Evolutionary conservation across 2,888 invertebrate species (phyloP).

Genomic region (Caenorhabditis wallacei): DNA sequence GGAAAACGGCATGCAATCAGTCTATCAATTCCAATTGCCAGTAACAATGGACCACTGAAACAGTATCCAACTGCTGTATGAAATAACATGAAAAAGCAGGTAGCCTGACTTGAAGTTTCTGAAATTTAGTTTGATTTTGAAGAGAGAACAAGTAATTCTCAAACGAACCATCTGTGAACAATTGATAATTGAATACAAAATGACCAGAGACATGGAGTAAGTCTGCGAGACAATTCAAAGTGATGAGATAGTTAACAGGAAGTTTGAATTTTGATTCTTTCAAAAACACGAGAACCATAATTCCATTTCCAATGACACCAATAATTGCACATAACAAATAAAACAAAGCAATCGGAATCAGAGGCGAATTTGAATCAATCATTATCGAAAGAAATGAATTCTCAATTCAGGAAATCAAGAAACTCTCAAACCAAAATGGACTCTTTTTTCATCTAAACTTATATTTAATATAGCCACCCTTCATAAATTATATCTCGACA

Average conservation of each 20-base stretch:
- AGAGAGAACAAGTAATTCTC: background rate
- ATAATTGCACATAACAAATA: conserved; percentile 57
- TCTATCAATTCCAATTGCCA: conserved; percentile 54
- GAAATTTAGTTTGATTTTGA: background rate
- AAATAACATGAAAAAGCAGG: conserved; percentile 37
- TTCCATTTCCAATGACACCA: conserved; percentile 57
- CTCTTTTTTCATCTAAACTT: background rate
- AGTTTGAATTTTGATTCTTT: conserved; percentile 44
- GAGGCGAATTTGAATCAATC: background rate
- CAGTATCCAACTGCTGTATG: conserved; percentile 35
- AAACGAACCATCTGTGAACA: conserved; percentile 27
- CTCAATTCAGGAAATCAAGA: background rate
- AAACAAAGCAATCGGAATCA: conserved; percentile 60
- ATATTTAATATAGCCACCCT: conserved; percentile 15
- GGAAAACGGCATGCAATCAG: conserved; percentile 45
- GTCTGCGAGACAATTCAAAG: conserved; percentile 54
- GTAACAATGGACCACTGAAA: conserved; percentile 50
- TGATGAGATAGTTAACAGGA: conserved; percentile 53
- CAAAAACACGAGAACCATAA: conserved; percentile 57
- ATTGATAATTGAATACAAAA: conserved; percentile 54
- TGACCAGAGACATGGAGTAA: conserved; percentile 51
- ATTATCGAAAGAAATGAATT: background rate
- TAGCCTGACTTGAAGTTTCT: conserved; percentile 40
- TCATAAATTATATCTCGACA: conserved; percentile 16
- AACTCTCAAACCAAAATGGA: background rate